Evolutionary conservation across 2,113 vertebrate species (phyloP), one percentile per base, ranked within the genome.

Genomic region (Aphyosemion australe): DNA sequence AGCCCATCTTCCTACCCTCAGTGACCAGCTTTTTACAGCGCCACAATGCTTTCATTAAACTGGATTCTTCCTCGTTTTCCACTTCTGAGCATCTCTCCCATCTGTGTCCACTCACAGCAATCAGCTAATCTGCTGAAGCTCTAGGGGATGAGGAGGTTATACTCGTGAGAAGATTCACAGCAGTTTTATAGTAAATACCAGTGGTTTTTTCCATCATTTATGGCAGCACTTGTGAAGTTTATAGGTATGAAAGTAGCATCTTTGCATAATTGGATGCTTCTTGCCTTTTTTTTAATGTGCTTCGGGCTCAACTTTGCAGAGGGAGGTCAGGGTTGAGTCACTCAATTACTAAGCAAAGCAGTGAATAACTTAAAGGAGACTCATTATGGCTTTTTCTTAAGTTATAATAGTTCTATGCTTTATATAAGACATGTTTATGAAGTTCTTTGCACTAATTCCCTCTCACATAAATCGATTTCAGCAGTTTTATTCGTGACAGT

Each of bases 31-130:
- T 88, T 89, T 87, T 74, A 72, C 83, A 85, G 83, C 80, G 82
- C 82, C 90, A 92, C 89, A 77, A 83, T 91, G 90, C 78, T 92
- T 92, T 92, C 91, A 93, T 93, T 92, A 92, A 76, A 76, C 83
- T 73, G 76, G 84, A 90, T 92, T 88, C 90, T 78, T 84, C 88
- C 75, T 74, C 20, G 70, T 88, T 92, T 91, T 91, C 85, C 87
- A 90, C 87, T 88, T 84, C 87, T 88, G 84, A 90, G 79, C 86
- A 89, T 88, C 79, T 64, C 76, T 85, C 80, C 83, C 88, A 90
- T 92, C 87, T 91, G 87, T 77, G 43, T 82, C 85, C 82, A 83
- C 85, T 89, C 76, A 83, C 75, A 79, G 74, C 55, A 68, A 76
- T 78, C 50, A 53, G 73, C 78, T 75, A 76, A 78, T n/a, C n/a